Evolutionary conservation across 2,113 vertebrate species (phyloP), one percentile per base, ranked within the genome.

Genomic region (Elachura formosa): DNA sequence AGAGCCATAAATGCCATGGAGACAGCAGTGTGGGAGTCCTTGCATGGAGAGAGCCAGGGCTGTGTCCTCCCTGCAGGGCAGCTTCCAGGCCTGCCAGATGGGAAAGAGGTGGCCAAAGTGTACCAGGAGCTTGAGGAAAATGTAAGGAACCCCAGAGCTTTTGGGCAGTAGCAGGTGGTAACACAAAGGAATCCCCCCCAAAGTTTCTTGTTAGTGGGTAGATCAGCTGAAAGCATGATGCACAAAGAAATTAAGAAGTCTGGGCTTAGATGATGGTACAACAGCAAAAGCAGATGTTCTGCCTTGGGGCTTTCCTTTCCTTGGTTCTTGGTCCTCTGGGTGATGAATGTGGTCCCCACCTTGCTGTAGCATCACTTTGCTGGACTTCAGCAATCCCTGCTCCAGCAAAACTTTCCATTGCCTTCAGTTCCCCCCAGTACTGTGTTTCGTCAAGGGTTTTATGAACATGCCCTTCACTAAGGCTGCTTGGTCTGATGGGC

Each of bases 1-100:
- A 98, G 98, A 98, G 98, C 98, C 95, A 97, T 99, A 97, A 99
- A 98, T 48, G 96, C 98, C 95, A 98, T 97, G 84, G 98, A 98
- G 98, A 97, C 78, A 45, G 98, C 97, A 1, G 97, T 98, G 96
- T 95, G 97, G 34, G 98, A 98, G 95, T 98, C 96, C 26, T 34
- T 94, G 91, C 91, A 80, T 1, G 87, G 78, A 88, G 61, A 96
- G 18, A 89, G 26, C 41, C 89, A 64, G 83, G 16, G 54, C 87
- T 87, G 51, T 25, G 36, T 68, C 58, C 62, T 83, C 54, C 43
- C 68, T 5, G 1, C 10, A 4, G 81, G 92, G 78, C 88, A 79
- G 33, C 84, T 48, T 38, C 89, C 84, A 43, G 79, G 41, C 89
- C 84, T 54, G 84, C 59, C 55, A 84, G 62, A 89, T 2, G 24